These are phyloP conservation scores for Aramus guarauna DNA, from an alignment of 2,113 vertebrate species.

Conservation along the genomic window DNA sequence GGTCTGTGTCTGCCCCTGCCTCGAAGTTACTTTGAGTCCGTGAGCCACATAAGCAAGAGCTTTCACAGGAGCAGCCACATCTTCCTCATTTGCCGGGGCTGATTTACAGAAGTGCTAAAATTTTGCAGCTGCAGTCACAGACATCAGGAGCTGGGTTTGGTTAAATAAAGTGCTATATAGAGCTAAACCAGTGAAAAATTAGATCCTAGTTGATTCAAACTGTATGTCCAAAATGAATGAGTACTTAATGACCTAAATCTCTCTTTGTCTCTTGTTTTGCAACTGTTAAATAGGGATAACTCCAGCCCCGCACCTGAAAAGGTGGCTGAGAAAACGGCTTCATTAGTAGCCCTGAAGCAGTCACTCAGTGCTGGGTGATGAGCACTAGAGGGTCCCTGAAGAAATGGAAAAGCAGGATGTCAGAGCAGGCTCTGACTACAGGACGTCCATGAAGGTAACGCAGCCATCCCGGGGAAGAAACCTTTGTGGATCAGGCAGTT, in stretches of 20 bases:
- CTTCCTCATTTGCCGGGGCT: conserved; percentile 19
- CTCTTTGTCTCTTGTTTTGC: not conserved
- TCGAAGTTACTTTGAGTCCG: not conserved
- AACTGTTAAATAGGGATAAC: not conserved
- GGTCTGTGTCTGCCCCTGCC: not conserved
- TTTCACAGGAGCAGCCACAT: not conserved
- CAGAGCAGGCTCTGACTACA: not conserved
- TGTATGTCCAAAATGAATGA: not conserved
- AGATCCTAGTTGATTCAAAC: not conserved
- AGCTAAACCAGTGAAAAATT: not conserved
- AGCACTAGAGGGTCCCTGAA: rapidly evolving
- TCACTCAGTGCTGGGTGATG: not conserved
- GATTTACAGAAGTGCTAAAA: not conserved
- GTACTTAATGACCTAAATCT: not conserved
- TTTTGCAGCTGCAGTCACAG: not conserved
- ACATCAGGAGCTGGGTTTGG: not conserved
- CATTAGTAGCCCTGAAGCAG: not conserved
- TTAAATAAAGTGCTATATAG: not conserved
- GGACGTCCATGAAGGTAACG: not conserved
- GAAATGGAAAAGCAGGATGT: not conserved
- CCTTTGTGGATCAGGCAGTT: not conserved
- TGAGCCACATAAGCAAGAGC: not conserved
- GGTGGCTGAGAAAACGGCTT: not conserved
- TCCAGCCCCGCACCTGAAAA: not conserved
- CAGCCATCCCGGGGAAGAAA: not conserved